Conservation (phyloP, 2,888 invertebrate genomes). For the Agrotis segetum region DNA sequence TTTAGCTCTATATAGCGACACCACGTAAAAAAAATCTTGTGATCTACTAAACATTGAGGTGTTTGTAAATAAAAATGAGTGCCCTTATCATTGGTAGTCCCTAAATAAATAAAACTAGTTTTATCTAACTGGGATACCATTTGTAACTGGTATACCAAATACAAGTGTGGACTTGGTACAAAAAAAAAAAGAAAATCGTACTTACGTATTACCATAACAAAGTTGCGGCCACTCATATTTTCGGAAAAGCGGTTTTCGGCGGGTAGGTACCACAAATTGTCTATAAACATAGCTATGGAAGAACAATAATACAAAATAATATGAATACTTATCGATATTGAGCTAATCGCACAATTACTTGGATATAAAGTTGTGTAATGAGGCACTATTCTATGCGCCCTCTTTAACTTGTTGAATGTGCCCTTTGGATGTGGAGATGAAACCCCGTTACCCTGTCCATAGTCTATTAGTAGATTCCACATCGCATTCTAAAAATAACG, state of each 20-base stretch:
- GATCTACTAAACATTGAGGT: neutral
- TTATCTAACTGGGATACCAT: neutral
- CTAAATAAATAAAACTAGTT: neutral
- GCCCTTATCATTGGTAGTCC: neutral
- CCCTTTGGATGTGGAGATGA: conserved; percentile 7
- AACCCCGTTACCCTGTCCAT: conserved; percentile 3
- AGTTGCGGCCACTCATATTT: neutral
- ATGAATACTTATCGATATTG: too few species aligned
- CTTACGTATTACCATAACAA: neutral
- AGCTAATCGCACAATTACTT: neutral
- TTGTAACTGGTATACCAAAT: too few species aligned
- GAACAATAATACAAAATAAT: too few species aligned
- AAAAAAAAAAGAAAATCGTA: neutral
- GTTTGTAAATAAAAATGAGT: conserved; percentile 43
- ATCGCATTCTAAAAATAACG: conserved; percentile 42
- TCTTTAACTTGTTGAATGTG: conserved; percentile 41
- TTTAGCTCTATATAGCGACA: neutral
- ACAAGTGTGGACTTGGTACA: neutral
- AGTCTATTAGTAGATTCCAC: conserved; percentile 39
- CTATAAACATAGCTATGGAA: too few species aligned
- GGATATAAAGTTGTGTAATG: neutral
- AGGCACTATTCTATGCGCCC: neutral
- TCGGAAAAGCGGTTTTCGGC: neutral
- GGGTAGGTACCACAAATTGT: neutral
- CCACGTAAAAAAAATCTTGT: neutral